phyloP scores from a whole-genome alignment of 2,888 invertebrate species.

The Asteroscopus sphinx region DNA sequence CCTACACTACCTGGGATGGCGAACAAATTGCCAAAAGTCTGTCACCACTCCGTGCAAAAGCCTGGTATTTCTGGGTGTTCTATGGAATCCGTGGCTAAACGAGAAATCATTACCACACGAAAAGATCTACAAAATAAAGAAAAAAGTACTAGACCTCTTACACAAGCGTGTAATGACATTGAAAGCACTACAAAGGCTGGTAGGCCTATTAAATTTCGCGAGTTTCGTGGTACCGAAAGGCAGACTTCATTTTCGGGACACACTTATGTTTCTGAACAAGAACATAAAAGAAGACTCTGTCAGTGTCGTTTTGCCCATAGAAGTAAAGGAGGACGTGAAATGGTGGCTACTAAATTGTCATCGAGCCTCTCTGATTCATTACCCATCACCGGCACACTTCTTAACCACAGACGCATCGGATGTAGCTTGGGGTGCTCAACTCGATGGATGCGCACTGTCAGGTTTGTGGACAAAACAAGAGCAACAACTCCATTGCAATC shows the following conservation, averaged over 20 bases:
- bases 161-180: conserved; percentile 10
- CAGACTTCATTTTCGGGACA: neutral
- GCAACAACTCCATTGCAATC: conserved; percentile 7
- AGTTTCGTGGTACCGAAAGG: neutral
- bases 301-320: neutral
- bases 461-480: neutral
- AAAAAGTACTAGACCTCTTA: conserved; percentile 14
- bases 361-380: neutral
- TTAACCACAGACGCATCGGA: conserved; percentile 5
- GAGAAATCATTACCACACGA: conserved; percentile 11
- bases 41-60: conserved; percentile 22
- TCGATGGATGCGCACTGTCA: neutral
- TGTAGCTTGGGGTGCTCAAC: conserved; percentile 5
- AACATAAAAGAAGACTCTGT: conserved; percentile 4
- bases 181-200: conserved; percentile 43
- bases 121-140: conserved; percentile 14
- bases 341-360: conserved; percentile 5
- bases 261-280: conserved; percentile 30
- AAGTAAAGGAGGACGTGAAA: neutral
- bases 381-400: neutral
- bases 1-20: conserved; percentile 30
- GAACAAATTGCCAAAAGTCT: conserved; percentile 37
- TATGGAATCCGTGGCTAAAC: conserved; percentile 42
- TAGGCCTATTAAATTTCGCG: conserved; percentile 4
- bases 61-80: conserved; percentile 39